Percentiles rank a stretch among this genome's conserved stretches.
phyloP scores from a whole-genome alignment of 2,888 invertebrate genomes.

The Epistrophe eligans region DNA sequence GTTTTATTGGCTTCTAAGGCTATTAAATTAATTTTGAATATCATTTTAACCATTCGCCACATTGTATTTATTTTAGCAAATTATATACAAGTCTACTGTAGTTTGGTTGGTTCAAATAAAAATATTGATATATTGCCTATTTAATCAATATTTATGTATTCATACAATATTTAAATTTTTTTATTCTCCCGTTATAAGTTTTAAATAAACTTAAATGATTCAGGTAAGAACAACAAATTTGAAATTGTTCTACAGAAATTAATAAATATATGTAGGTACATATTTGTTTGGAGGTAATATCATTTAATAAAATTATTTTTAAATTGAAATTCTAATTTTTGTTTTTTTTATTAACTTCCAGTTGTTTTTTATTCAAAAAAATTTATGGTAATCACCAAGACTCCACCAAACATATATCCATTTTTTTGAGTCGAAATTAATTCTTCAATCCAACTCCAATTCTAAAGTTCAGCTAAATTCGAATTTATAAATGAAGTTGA shows the following conservation, averaged over 20 bases:
- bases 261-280: no score
- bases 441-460: not conserved
- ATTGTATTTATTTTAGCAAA: not conserved
- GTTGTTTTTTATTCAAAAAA: not conserved
- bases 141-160: slow-evolving; percentile 17
- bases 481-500: not conserved
- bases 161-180: not conserved
- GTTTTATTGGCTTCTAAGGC: not conserved
- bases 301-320: not conserved
- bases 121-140: not conserved
- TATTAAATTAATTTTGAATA: not conserved
- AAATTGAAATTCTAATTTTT: not conserved
- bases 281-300: not conserved
- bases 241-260: not conserved
- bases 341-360: not conserved
- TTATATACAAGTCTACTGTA: not conserved
- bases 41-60: not conserved
- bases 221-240: not conserved
- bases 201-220: not conserved
- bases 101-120: not conserved
- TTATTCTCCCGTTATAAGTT: not conserved
- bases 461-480: not conserved
- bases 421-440: not conserved
- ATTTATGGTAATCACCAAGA: no score
- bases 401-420: no score